A percentile compares a stretch with the other conserved stretches of the same genome.
Conservation (phyloP, 2,888 invertebrate species). For the Agrotis exclamationis region DNA sequence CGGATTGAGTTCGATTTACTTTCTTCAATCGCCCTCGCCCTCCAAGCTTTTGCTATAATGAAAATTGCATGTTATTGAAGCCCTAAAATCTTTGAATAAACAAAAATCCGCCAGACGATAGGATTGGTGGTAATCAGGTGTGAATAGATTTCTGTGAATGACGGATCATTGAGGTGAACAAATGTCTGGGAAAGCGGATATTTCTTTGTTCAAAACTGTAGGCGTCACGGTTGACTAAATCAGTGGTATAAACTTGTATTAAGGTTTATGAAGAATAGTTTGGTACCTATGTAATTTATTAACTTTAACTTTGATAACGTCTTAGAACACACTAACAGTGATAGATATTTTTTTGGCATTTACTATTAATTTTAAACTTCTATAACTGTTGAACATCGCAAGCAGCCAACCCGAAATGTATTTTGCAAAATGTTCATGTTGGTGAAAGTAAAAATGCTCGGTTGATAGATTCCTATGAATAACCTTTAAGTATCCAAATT, state of each 20-base stretch:
- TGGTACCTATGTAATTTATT: neutral
- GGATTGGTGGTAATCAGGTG: conserved; percentile 42
- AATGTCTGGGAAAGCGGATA: conserved; percentile 25
- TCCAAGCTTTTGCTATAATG: conserved; percentile 23
- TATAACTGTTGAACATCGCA: neutral
- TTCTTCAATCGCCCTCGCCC: conserved; percentile 20
- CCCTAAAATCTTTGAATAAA: conserved; percentile 25
- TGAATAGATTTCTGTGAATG: conserved; percentile 54
- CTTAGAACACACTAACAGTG: too few relatives aligned
- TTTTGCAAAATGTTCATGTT: neutral
- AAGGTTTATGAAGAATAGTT: conserved; percentile 10
- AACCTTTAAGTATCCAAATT: conserved; percentile 6
- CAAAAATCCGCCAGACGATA: conserved; percentile 28
- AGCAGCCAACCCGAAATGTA: neutral
- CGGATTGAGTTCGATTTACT: conserved; percentile 42
- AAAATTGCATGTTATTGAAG: conserved; percentile 37
- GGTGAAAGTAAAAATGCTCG: neutral
- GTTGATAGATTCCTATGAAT: neutral
- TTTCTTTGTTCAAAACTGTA: conserved; percentile 46
- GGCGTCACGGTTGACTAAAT: conserved; percentile 31
- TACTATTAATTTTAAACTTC: too few relatives aligned
- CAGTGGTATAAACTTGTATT: conserved; percentile 9
- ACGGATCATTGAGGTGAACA: conserved; percentile 50
- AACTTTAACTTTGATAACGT: neutral
- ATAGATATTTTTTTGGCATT: too few relatives aligned